Percentiles rank a stretch among this genome's conserved stretches.
phyloP scores from a whole-genome alignment of 2,888 invertebrate species.

The Zygaena filipendulae region DNA sequence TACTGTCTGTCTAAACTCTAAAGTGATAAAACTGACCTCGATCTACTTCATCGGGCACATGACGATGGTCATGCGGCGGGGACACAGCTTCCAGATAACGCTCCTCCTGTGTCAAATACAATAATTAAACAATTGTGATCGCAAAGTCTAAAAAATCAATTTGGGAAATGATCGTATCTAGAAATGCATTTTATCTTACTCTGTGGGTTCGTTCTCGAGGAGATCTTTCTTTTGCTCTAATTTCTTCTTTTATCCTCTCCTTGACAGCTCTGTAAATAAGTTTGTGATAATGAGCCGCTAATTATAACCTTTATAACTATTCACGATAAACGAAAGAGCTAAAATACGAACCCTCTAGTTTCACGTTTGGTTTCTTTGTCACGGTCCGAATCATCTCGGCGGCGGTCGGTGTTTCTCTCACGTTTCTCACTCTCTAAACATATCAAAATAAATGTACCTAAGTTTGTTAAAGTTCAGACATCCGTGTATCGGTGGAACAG shows the following conservation, averaged over 20 bases:
- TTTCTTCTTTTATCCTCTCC: constrained; percentile 71
- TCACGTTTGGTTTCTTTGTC: constrained; percentile 57
- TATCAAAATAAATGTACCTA: constrained; percentile 5
- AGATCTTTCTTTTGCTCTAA: constrained; percentile 66
- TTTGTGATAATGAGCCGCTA: no score
- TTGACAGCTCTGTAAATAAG: constrained; percentile 47
- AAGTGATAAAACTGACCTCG: constrained; percentile 57
- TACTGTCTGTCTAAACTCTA: no score
- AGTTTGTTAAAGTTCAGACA: no score
- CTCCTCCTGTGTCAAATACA: constrained; percentile 49
- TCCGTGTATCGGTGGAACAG: no score
- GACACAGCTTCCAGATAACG: constrained; percentile 58
- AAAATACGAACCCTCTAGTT: constrained; percentile 48
- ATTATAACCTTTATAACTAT: no score
- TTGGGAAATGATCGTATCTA: no score
- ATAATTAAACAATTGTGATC: constrained; percentile 32
- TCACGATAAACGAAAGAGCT: no score
- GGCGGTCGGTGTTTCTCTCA: constrained; percentile 43
- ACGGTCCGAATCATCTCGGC: constrained; percentile 48
- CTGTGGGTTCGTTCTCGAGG: constrained; percentile 54
- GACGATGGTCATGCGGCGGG: constrained; percentile 65
- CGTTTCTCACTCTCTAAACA: constrained; percentile 43
- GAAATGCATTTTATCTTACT: constrained; percentile 28
- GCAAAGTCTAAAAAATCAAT: no score
- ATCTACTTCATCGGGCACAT: constrained; percentile 55